Percentiles rank a stretch among this genome's conserved stretches.
phyloP scores from a whole-genome alignment of 2,888 invertebrate species.

The Abrostola tripartita region DNA sequence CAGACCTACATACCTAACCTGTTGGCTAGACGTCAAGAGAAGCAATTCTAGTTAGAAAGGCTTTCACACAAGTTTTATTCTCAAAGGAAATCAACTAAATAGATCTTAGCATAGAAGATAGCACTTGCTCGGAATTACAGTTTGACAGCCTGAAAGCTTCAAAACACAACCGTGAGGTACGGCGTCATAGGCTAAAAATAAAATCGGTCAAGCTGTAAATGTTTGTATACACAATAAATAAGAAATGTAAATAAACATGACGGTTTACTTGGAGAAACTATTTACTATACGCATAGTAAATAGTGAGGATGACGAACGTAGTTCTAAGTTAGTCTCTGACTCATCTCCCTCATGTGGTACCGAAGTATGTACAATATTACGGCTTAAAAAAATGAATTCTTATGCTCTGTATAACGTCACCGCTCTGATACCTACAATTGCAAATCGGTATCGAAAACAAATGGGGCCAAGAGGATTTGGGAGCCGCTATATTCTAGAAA shows the following conservation, averaged over 20 bases:
- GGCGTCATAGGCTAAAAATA: slow-evolving; percentile 22
- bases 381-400: no score
- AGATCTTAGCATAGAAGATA: slow-evolving; percentile 1
- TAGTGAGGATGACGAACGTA: slow-evolving; percentile 2
- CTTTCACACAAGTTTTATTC: not conserved
- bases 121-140: slow-evolving; percentile 18
- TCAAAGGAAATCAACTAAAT: not conserved
- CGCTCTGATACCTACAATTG: no score
- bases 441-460: no score
- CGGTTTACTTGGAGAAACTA: slow-evolving; percentile 18
- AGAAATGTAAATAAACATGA: slow-evolving; percentile 11
- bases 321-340: not conserved
- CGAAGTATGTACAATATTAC: no score
- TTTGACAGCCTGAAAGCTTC: slow-evolving; percentile 25
- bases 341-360: no score
- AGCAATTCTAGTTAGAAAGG: not conserved
- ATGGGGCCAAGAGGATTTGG: no score
- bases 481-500: no score
- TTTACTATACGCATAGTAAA: slow-evolving; percentile 35
- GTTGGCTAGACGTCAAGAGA: not conserved
- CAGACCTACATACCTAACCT: not conserved
- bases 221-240: slow-evolving; percentile 14
- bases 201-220: slow-evolving; percentile 29
- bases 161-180: slow-evolving; percentile 8
- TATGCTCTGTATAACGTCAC: no score